These are phyloP conservation scores for Hartigia nigra DNA, from an alignment of 2,888 invertebrate genomes.

Conservation along the genomic window DNA sequence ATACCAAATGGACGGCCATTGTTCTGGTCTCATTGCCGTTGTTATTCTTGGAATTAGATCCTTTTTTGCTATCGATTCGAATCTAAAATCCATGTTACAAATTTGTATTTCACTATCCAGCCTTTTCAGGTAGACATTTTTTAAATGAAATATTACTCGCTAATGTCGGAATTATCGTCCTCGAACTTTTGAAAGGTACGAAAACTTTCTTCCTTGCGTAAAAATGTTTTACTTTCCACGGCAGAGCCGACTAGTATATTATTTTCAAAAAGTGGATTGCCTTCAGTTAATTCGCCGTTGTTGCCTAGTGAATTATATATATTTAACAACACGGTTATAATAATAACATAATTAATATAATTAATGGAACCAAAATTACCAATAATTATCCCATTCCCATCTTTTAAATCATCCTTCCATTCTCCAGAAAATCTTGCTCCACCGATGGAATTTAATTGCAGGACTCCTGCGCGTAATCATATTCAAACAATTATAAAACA, in stretches of 20 bases:
- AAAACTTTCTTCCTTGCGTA: neutral
- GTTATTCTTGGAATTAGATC: constrained; percentile 9
- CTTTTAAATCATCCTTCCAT: constrained; percentile 70
- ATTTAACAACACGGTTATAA: neutral
- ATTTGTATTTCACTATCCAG: neutral
- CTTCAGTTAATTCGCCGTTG: constrained; percentile 68
- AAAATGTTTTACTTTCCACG: neutral
- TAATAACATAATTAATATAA: neutral
- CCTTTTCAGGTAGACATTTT: neutral
- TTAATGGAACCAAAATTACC: constrained; percentile 27
- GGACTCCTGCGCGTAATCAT: constrained; percentile 46
- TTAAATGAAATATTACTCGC: neutral
- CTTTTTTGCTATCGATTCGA: neutral
- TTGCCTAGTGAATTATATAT: constrained; percentile 65
- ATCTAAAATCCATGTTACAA: neutral
- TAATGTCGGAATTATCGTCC: neutral
- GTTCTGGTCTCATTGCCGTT: constrained; percentile 38
- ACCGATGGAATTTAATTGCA: constrained; percentile 68
- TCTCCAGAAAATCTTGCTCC: constrained; percentile 71
- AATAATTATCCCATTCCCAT: constrained; percentile 67
- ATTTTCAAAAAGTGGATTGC: constrained; percentile 68
- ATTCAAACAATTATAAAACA: constrained; percentile 13
- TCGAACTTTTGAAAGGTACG: neutral
- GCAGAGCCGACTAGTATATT: constrained; percentile 64
- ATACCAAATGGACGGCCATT: constrained; percentile 34